These are phyloP conservation scores for Ciconia nigra DNA, from an alignment of 2,797 vertebrate species.

Conservation along the genomic window DNA sequence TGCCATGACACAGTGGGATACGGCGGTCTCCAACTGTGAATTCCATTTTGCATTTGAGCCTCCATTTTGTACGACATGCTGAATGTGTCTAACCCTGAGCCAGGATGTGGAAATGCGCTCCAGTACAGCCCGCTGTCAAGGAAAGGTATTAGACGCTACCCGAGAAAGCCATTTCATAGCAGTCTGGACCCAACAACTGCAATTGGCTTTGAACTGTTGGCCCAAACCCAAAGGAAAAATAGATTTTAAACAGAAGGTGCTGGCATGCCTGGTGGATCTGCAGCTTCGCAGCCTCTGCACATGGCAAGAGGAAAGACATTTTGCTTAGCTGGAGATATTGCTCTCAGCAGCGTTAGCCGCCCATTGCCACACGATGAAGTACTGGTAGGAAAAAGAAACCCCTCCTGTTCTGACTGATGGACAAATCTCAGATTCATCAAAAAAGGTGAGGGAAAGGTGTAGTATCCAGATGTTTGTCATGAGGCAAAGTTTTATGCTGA, in stretches of 20 bases:
- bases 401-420: background rate
- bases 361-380: background rate
- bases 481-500: background rate
- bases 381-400: background rate
- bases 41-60: slow-evolving; percentile 2
- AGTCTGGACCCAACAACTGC: slow-evolving; percentile 38
- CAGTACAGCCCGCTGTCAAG: background rate
- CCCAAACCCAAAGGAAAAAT: slow-evolving; percentile 42
- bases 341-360: background rate
- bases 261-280: slow-evolving; percentile 32
- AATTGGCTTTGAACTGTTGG: slow-evolving; percentile 42
- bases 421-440: background rate
- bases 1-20: slow-evolving; percentile 18
- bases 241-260: slow-evolving; percentile 59
- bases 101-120: background rate
- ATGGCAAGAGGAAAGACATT: slow-evolving; percentile 20
- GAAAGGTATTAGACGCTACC: slow-evolving; percentile 27
- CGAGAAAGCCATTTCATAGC: background rate
- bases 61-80: slow-evolving; percentile 20
- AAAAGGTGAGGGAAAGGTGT: background rate
- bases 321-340: background rate
- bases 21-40: background rate
- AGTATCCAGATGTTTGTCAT: background rate
- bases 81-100: background rate
- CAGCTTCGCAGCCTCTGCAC: background rate